Evolutionary conservation across 2,113 vertebrate species (phyloP).

Genomic region (Circaetus gallicus): DNA sequence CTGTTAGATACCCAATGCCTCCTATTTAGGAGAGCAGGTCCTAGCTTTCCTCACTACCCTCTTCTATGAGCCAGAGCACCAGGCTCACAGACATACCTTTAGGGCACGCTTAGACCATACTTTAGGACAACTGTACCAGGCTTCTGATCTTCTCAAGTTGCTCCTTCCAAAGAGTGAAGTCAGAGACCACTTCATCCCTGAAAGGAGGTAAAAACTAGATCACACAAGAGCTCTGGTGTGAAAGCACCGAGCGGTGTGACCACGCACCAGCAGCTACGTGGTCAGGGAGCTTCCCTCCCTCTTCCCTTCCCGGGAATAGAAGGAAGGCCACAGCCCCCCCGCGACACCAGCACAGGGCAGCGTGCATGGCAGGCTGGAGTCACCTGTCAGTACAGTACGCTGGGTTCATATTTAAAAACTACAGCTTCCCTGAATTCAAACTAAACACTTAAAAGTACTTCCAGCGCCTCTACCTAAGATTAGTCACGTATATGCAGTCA

Average conservation of each 20-base stretch:
- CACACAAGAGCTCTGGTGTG: not conserved
- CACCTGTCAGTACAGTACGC: not conserved
- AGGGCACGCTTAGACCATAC: not conserved
- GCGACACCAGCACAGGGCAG: not conserved
- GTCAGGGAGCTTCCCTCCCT: not conserved
- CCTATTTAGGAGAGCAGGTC: not conserved
- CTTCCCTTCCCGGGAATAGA: not conserved
- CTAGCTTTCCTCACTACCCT: not conserved
- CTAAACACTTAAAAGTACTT: not conserved
- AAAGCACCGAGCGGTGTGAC: not conserved
- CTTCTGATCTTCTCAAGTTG: not conserved
- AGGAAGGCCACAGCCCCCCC: not conserved
- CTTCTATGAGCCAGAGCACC: not conserved
- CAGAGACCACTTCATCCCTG: not conserved
- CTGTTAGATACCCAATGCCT: not conserved
- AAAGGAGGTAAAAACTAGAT: not conserved
- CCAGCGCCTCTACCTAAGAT: not conserved
- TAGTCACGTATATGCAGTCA: rapidly evolving
- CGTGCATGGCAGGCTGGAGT: rapidly evolving
- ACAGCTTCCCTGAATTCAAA: not conserved
- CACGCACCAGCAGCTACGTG: rapidly evolving
- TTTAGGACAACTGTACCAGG: not conserved
- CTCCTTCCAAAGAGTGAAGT: not conserved
- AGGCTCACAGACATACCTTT: not conserved
- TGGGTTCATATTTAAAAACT: not conserved